These are phyloP conservation scores for Paedocypris micromegethes DNA, from an alignment of 2,797 vertebrate genomes.

Conservation along the genomic window DNA sequence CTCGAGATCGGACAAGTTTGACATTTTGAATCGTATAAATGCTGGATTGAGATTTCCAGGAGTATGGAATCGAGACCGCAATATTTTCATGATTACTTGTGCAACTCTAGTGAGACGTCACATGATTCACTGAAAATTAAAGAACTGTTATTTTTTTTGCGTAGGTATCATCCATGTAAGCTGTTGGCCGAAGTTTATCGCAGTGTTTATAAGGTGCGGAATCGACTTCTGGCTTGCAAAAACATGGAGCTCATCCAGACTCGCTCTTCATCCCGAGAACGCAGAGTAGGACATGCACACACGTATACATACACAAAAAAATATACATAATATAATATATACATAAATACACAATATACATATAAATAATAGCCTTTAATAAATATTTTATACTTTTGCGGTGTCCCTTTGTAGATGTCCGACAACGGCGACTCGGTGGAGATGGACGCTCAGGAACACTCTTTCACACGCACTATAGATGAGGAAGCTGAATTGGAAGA, in stretches of 20 bases:
- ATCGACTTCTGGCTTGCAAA: conserved; percentile 91
- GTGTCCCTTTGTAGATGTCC: conserved; percentile 69
- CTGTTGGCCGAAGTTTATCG: conserved; percentile 88
- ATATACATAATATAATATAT: neutral
- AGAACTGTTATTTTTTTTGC: neutral
- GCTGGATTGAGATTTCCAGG: no score
- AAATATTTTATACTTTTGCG: no score
- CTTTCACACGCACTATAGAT: conserved; percentile 93
- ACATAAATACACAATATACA: neutral
- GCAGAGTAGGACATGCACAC: conserved; percentile 72
- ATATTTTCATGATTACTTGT: no score
- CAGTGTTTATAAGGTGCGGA: conserved; percentile 91
- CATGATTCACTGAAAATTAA: neutral
- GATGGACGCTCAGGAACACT: conserved; percentile 85
- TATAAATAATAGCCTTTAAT: no score
- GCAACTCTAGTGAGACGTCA: no score
- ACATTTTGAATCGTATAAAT: no score
- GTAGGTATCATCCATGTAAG: conserved; percentile 94
- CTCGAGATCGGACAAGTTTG: no score
- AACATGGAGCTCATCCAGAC: conserved; percentile 94
- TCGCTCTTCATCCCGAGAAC: conserved; percentile 85
- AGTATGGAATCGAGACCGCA: no score
- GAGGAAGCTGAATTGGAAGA: conserved; percentile 97
- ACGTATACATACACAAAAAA: no score
- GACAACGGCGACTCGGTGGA: conserved; percentile 91